A percentile compares a stretch with the other conserved stretches of the same genome.
Evolutionary conservation across 1,140 invertebrate genomes (phyloP).

Genomic region (Drosophila miranda): DNA sequence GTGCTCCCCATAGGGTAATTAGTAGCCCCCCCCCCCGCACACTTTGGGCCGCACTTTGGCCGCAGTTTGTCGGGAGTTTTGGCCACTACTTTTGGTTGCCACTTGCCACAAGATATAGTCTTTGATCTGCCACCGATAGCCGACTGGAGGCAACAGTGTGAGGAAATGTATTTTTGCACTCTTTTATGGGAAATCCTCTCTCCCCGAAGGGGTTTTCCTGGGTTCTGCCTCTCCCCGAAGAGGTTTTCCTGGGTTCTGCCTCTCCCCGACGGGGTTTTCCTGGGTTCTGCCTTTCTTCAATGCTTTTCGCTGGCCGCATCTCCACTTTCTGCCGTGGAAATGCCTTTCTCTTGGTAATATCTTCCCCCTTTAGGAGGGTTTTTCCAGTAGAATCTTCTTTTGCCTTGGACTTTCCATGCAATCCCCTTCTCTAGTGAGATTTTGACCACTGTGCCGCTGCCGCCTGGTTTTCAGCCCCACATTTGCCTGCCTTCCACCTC

Average conservation of each 20-base stretch:
- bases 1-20: slow-evolving; percentile 77
- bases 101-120: slow-evolving; percentile 69
- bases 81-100: slow-evolving; percentile 9
- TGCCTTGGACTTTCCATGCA: too few relatives aligned
- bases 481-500: slow-evolving; percentile 52
- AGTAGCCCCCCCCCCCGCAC: slow-evolving; percentile 47
- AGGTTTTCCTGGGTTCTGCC: not conserved
- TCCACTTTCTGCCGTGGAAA: too few relatives aligned
- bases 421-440: too few relatives aligned
- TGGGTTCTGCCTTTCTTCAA: too few relatives aligned
- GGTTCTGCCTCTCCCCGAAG: too few relatives aligned
- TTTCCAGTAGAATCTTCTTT: too few relatives aligned
- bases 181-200: too few relatives aligned
- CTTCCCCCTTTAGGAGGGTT: too few relatives aligned
- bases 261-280: not conserved
- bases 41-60: slow-evolving; percentile 35
- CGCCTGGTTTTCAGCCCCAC: slow-evolving; percentile 56
- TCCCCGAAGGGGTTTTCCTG: too few relatives aligned
- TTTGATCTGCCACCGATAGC: slow-evolving; percentile 70
- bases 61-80: slow-evolving; percentile 21
- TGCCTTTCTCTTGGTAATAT: too few relatives aligned
- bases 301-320: too few relatives aligned
- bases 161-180: slow-evolving; percentile 1
- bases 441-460: slow-evolving; percentile 1
- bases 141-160: slow-evolving; percentile 26